Base-by-base conservation (phyloP, 2,797 vertebrate species). In the Microhierax caerulescens region DNA sequence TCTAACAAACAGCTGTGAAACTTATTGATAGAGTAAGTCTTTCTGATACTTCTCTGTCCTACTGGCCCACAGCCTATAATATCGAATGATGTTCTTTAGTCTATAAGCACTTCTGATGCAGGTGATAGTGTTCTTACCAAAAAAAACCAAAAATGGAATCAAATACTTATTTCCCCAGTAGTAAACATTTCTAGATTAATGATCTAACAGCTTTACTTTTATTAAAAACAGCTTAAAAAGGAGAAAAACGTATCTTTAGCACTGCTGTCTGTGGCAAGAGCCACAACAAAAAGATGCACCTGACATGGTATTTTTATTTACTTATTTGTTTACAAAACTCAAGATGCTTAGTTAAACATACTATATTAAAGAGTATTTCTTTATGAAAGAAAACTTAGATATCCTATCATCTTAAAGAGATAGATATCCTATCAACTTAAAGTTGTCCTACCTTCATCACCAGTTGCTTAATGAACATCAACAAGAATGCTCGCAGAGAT, bases 391-490 rank as follows among this genome's bases (percentile, higher is more conserved):
- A 61, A 84, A 53, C 7, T 21, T 23, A 34, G 28, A 75, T 34
- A 75, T 8, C 5, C 22, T 34, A 41, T 6, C 13, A 10, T 23
- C n/a, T n/a, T n/a, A n/a, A n/a, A n/a, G n/a, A n/a, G n/a, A n/a
- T 23, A 34, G 28, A 75, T 34, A 75, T 8, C 5, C 22, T 34
- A 41, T 6, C 13, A 36, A 74, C 32, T 69, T 41, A 19, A 64
- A 77, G 25, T 39, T 53, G n/a, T 14, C 97, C 91, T 97, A 99
- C 99, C 99, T 99, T 99, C 99, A 99, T 99, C 76, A 99, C 99
- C 57, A 99, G 98, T 82, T 99, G 99, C 85, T 99, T 99, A 95
- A 99, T 98, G 93, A 99, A 99, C 97, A 99, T 97, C 96, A 99
- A 93, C 76, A 99, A 97, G 95, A 99, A 99, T 1, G 99, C 99